These are phyloP conservation scores for Trididemnum miniatum DNA, from an alignment of 23 tunicate species.

Conservation along the genomic window DNA sequence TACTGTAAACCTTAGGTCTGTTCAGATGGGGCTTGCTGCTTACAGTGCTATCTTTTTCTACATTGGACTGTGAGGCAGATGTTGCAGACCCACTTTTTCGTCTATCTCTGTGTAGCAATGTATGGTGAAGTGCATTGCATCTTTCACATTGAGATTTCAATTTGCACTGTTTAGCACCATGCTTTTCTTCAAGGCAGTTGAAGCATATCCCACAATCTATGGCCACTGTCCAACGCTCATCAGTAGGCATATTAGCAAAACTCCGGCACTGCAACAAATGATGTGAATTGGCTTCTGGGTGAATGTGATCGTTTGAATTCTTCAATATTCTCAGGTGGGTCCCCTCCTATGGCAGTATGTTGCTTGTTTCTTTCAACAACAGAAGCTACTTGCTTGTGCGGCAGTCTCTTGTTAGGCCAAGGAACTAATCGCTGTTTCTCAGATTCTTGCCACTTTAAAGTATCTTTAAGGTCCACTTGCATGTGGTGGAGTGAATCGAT, in stretches of 20 bases:
- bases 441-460: too few species aligned
- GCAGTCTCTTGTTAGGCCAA: too few species aligned
- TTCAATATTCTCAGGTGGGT: too few species aligned
- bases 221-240: background rate
- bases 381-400: too few species aligned
- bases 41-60: background rate
- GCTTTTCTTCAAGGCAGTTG: background rate
- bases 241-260: background rate
- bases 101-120: background rate
- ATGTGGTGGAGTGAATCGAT: background rate
- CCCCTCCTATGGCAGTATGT: too few species aligned
- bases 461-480: conserved; percentile 3
- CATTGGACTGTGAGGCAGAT: background rate
- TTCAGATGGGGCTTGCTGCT: too few species aligned
- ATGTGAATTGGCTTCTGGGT: background rate
- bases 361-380: too few species aligned
- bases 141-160: background rate
- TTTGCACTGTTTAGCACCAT: background rate
- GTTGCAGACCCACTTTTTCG: background rate
- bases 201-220: background rate
- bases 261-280: background rate
- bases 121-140: conserved; percentile 8
- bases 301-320: background rate
- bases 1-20: background rate
- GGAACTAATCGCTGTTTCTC: too few species aligned